Evolutionary conservation across 2,113 vertebrate species (phyloP).

Genomic region (Pseudopipra pipra): DNA sequence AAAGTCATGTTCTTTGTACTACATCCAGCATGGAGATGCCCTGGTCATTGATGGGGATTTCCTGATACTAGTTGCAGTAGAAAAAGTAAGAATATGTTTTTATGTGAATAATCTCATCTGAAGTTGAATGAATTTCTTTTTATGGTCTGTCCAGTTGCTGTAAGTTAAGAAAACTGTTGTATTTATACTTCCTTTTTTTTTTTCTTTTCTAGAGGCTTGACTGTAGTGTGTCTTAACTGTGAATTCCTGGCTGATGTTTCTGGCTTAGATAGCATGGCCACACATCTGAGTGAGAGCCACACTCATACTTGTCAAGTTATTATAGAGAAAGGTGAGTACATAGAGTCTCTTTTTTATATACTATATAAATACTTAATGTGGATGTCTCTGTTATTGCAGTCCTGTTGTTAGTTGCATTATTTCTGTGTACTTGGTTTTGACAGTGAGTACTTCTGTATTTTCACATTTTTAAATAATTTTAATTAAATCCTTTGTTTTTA

Average conservation of each 20-base stretch:
- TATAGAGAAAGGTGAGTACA: slow-evolving; percentile 82
- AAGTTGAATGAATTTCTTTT: neutral
- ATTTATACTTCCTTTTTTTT: neutral
- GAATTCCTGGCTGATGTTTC: slow-evolving; percentile 84
- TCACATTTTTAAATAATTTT: neutral
- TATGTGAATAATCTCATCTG: neutral
- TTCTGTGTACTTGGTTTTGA: neutral
- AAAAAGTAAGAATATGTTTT: neutral
- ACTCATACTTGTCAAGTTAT: slow-evolving; percentile 89
- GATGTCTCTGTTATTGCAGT: neutral
- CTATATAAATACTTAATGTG: neutral
- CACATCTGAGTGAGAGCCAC: slow-evolving; percentile 84
- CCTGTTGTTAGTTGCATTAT: neutral
- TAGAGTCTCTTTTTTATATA: neutral
- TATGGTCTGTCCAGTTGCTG: neutral
- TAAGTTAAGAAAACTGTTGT: neutral
- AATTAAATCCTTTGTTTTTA: slow-evolving; percentile 68
- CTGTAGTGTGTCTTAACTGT: slow-evolving; percentile 91
- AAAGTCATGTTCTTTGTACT: neutral
- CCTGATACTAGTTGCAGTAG: neutral
- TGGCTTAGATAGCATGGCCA: slow-evolving; percentile 88
- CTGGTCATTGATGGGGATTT: neutral
- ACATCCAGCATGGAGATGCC: neutral
- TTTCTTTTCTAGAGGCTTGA: slow-evolving; percentile 77
- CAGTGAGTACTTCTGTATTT: neutral